These are phyloP conservation scores for Galeruca laticollis DNA, from an alignment of 2,888 invertebrate genomes.

Conservation along the genomic window DNA sequence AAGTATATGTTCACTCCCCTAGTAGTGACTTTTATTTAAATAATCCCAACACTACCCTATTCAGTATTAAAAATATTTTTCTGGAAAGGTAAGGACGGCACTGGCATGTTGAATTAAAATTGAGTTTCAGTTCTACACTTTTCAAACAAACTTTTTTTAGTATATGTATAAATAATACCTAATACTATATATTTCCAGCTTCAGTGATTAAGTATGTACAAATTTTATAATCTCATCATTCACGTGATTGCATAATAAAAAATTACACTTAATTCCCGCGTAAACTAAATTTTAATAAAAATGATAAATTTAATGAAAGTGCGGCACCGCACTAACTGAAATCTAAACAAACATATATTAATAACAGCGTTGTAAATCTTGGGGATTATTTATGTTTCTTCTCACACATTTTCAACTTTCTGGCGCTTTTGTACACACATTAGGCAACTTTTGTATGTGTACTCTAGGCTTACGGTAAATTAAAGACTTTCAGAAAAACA, in stretches of 20 bases:
- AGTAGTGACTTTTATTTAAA: too few species aligned
- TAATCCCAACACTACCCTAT: too few species aligned
- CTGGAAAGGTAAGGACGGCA: too few species aligned
- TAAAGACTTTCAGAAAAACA: conserved; percentile 38
- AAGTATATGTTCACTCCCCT: too few species aligned
- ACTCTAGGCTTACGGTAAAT: conserved; percentile 38
- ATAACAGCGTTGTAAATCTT: conserved; percentile 45
- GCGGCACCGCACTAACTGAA: background rate
- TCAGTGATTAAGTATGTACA: background rate
- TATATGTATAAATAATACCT: too few species aligned
- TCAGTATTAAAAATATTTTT: too few species aligned
- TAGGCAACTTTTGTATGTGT: conserved; percentile 39
- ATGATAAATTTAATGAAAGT: conserved; percentile 15
- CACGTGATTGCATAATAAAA: background rate
- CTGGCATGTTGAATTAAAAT: too few species aligned
- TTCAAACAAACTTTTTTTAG: too few species aligned
- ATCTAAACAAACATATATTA: conserved; percentile 44
- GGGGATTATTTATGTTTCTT: conserved; percentile 45
- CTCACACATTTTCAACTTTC: conserved; percentile 36
- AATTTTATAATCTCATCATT: background rate
- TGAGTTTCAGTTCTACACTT: too few species aligned
- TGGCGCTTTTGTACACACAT: conserved; percentile 40
- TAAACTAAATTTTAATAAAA: conserved; percentile 19
- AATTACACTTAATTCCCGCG: background rate
- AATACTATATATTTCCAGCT: background rate